phyloP scores from a whole-genome alignment of 1,140 invertebrate genomes.

The Drosophila erecta region DNA sequence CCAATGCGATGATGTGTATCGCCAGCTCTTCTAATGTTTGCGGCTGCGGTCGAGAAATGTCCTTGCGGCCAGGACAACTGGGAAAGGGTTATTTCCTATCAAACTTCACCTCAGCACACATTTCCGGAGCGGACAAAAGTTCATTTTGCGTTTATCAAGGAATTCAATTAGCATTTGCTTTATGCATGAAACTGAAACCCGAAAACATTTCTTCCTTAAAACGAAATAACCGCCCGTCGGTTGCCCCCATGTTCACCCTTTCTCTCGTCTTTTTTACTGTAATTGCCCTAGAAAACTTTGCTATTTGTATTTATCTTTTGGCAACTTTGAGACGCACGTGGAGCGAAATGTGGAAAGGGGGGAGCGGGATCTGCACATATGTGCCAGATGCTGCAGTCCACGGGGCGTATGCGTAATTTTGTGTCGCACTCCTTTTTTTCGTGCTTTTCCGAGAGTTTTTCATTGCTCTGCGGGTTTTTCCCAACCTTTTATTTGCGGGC shows the following conservation, averaged over 20 bases:
- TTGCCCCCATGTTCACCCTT: background rate
- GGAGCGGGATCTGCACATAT: slow-evolving; percentile 9
- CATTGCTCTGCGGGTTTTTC: slow-evolving; percentile 19
- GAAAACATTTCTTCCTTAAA: slow-evolving; percentile 21
- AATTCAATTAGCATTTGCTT: slow-evolving; percentile 78
- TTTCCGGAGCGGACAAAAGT: slow-evolving; percentile 46
- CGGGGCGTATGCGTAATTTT: slow-evolving; percentile 71
- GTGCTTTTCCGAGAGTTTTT: slow-evolving; percentile 25
- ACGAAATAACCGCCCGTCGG: slow-evolving; percentile 3
- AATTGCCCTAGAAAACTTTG: slow-evolving; percentile 59
- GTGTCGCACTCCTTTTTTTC: slow-evolving; percentile 35
- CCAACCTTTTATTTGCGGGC: slow-evolving; percentile 25
- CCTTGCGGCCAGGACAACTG: slow-evolving; percentile 37
- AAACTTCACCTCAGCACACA: slow-evolving; percentile 28
- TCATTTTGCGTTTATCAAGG: slow-evolving; percentile 51
- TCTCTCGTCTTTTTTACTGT: slow-evolving; percentile 9
- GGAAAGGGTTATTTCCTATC: slow-evolving; percentile 10
- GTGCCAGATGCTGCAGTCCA: slow-evolving; percentile 62
- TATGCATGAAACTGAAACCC: slow-evolving; percentile 63
- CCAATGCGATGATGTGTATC: slow-evolving; percentile 55
- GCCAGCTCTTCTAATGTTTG: slow-evolving; percentile 66
- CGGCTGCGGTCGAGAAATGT: slow-evolving; percentile 50
- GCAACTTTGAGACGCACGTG: slow-evolving; percentile 50
- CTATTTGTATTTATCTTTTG: slow-evolving; percentile 70
- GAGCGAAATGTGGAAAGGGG: slow-evolving; percentile 11